phyloP scores from a whole-genome alignment of 2,797 vertebrate genomes.

The Carduelis carduelis region DNA sequence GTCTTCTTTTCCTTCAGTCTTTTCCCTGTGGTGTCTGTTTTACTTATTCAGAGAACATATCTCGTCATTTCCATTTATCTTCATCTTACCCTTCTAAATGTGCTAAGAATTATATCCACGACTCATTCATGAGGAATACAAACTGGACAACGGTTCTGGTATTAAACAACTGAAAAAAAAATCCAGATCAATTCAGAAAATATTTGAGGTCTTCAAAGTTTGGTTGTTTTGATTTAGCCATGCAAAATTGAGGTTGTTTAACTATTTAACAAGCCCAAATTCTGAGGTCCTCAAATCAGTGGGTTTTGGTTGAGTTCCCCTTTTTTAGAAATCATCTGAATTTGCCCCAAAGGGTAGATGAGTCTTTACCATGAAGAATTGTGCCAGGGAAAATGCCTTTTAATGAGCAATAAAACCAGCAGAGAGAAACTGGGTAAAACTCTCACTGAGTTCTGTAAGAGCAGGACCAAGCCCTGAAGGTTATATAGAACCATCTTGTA shows the following conservation, averaged over 20 bases:
- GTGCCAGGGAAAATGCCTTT: conserved; percentile 66
- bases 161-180: conserved; percentile 50
- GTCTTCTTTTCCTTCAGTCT: conserved; percentile 38
- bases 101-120: conserved; percentile 29
- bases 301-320: not conserved
- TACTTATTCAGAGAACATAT: conserved; percentile 50
- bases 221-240: not conserved
- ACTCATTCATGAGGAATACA: conserved; percentile 23
- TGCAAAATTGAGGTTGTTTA: not conserved
- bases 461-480: conserved; percentile 57
- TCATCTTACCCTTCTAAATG: conserved; percentile 37
- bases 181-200: not conserved
- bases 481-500: conserved; percentile 80
- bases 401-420: conserved; percentile 71
- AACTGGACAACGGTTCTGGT: not conserved
- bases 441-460: conserved; percentile 45
- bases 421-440: conserved; percentile 63
- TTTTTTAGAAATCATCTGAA: conserved; percentile 25
- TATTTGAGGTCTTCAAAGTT: not conserved
- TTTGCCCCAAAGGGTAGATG: conserved; percentile 65
- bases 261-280: not conserved
- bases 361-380: conserved; percentile 69
- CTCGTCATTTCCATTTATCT: conserved; percentile 65
- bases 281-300: not conserved
- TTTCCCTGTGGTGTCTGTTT: conserved; percentile 37